phyloP scores from a whole-genome alignment of 2,113 vertebrate species.

The Sterna hirundo region DNA sequence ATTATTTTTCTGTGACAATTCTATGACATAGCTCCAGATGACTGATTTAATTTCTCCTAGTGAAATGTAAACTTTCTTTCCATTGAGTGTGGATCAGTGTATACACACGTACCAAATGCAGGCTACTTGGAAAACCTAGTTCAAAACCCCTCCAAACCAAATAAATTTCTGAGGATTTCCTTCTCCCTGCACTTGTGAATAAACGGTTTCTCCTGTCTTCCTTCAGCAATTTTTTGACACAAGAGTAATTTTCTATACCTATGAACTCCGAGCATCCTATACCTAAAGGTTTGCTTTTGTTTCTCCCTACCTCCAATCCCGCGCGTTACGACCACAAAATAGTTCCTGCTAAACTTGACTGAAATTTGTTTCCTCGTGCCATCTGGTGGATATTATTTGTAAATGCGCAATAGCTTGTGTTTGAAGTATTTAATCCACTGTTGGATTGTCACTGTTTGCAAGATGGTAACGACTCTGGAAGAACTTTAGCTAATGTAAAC shows the following conservation, averaged over 20 bases:
- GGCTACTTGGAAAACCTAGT: not conserved
- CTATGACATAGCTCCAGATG: not conserved
- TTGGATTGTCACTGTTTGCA: not conserved
- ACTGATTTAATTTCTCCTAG: not conserved
- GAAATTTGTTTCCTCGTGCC: constrained; percentile 74
- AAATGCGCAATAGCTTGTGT: not conserved
- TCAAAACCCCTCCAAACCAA: not conserved
- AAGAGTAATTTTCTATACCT: not conserved
- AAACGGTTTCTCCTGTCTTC: not conserved
- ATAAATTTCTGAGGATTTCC: not conserved
- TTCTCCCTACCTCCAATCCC: not conserved
- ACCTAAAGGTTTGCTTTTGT: not conserved
- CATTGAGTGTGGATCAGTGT: fast-evolving
- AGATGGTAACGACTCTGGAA: not conserved
- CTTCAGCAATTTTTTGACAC: not conserved
- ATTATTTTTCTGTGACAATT: not conserved
- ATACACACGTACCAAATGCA: not conserved
- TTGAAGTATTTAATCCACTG: not conserved
- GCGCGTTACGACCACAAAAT: not conserved
- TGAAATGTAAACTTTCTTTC: not conserved
- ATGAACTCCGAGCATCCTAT: not conserved
- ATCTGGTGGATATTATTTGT: constrained; percentile 68
- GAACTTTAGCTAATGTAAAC: not conserved
- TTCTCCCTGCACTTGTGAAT: not conserved
- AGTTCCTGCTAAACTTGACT: not conserved